Conservation (phyloP, 2,888 invertebrate species). For the Heterodera filipjevi region DNA sequence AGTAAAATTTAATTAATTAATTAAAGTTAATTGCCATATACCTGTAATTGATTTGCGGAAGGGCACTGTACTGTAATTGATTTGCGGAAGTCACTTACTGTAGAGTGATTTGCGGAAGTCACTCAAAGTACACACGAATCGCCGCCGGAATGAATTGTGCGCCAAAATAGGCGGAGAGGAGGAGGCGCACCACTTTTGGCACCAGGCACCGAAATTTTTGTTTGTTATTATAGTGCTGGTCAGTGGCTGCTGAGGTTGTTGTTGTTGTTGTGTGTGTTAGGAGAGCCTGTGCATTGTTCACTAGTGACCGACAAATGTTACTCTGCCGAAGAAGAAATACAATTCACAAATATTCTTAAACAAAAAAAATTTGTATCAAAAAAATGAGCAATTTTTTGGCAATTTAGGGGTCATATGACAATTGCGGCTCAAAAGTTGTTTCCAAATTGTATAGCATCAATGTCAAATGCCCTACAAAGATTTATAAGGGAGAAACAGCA, state of each 20-base stretch:
- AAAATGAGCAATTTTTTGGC: too few relatives aligned
- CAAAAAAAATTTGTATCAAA: conserved; percentile 36
- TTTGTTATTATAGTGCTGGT: not conserved
- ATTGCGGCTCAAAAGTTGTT: too few relatives aligned
- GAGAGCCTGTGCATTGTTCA: conserved; percentile 47
- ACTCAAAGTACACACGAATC: conserved; percentile 61
- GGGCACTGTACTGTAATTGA: not conserved
- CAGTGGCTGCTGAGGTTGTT: not conserved
- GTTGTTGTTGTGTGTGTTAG: conserved; percentile 38
- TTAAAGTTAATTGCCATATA: conserved; percentile 10
- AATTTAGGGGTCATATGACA: too few relatives aligned
- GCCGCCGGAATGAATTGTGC: conserved; percentile 55
- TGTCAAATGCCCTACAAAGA: too few relatives aligned
- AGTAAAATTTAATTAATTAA: conserved; percentile 19
- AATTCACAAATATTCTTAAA: not conserved
- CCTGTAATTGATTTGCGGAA: not conserved
- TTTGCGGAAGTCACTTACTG: too few relatives aligned
- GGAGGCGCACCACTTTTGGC: not conserved
- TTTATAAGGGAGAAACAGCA: too few relatives aligned
- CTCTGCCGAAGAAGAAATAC: conserved; percentile 38
- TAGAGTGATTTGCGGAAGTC: too few relatives aligned
- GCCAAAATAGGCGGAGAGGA: conserved; percentile 44
- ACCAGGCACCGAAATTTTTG: not conserved
- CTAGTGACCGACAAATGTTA: conserved; percentile 52
- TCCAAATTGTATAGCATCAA: too few relatives aligned